phyloP scores from a whole-genome alignment of 2,888 invertebrate species.

The Fragum whitleyi region DNA sequence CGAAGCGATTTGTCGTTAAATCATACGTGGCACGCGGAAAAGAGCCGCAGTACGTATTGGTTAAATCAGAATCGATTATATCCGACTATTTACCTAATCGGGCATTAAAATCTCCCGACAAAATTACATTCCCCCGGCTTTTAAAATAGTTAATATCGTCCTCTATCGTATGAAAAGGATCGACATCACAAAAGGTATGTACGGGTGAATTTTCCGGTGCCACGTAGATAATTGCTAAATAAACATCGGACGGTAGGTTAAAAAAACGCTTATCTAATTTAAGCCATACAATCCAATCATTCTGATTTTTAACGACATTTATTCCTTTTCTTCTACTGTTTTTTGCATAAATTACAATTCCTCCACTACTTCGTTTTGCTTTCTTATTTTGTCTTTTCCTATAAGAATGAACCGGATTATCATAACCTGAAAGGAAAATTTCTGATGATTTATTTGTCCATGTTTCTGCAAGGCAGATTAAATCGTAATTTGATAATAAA shows the following conservation, averaged over 20 bases:
- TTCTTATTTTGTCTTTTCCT: not conserved
- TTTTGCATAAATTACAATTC: conserved; percentile 4
- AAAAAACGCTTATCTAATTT: conserved; percentile 14
- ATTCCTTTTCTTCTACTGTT: not conserved
- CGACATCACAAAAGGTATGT: conserved; percentile 16
- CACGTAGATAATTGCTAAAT: not conserved
- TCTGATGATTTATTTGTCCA: conserved; percentile 1
- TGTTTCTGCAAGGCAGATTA: not conserved
- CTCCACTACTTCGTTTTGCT: not conserved
- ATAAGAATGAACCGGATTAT: not conserved
- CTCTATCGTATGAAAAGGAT: conserved; percentile 37
- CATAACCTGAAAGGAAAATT: not conserved
- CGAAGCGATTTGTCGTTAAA: conserved; percentile 14
- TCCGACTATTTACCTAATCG: conserved; percentile 8
- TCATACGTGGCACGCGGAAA: conserved; percentile 1
- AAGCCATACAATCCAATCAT: conserved; percentile 7
- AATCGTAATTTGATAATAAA: not conserved
- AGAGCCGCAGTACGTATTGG: not conserved
- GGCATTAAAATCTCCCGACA: conserved; percentile 44
- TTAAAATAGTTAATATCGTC: conserved; percentile 4
- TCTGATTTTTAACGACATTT: not conserved
- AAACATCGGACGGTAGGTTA: not conserved
- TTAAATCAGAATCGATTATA: not conserved
- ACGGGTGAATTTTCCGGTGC: conserved; percentile 18
- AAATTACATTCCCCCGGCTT: conserved; percentile 26